These are phyloP conservation scores for Hycleus phaleratus DNA, from an alignment of 1,140 invertebrate genomes.

Conservation along the genomic window DNA sequence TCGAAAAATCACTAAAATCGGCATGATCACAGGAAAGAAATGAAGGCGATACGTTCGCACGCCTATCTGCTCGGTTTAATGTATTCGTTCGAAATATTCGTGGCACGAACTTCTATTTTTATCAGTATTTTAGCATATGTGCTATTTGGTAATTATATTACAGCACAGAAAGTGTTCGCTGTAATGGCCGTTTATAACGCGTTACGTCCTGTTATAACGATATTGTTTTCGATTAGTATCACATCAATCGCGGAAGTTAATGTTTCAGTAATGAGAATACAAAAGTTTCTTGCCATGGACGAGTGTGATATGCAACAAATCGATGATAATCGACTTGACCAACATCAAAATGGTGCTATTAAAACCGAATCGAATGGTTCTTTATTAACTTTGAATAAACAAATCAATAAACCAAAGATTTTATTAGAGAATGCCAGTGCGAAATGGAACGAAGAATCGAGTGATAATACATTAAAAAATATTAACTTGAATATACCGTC, in stretches of 20 bases:
- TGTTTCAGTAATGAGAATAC: conserved; percentile 59
- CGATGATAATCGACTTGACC: conserved; percentile 8
- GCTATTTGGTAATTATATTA: conserved; percentile 56
- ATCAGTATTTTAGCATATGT: conserved; percentile 69
- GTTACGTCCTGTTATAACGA: conserved; percentile 61
- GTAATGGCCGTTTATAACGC: conserved; percentile 66
- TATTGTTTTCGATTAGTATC: conserved; percentile 61
- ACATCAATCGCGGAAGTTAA: conserved; percentile 53
- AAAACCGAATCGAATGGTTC: conserved; percentile 5
- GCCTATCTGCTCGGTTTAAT: conserved; percentile 65
- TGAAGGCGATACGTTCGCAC: conserved; percentile 56
- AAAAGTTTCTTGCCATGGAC: conserved; percentile 59
- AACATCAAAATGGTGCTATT: conserved; percentile 30
- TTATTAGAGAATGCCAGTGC: conserved; percentile 28
- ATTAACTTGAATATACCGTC: conserved; percentile 27
- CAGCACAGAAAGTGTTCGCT: conserved; percentile 68
- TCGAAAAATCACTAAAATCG: neutral
- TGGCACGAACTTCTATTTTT: conserved; percentile 73
- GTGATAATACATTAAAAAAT: conserved; percentile 31
- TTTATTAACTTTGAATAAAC: neutral
- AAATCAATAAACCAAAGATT: conserved; percentile 19
- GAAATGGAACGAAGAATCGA: conserved; percentile 29
- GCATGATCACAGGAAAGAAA: conserved; percentile 48
- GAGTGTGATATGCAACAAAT: conserved; percentile 40
- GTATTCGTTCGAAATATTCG: conserved; percentile 64